Evolutionary conservation across 1,140 invertebrate genomes (phyloP), one percentile per base, ranked within the genome.

Genomic region (Liolophura sinensis): DNA sequence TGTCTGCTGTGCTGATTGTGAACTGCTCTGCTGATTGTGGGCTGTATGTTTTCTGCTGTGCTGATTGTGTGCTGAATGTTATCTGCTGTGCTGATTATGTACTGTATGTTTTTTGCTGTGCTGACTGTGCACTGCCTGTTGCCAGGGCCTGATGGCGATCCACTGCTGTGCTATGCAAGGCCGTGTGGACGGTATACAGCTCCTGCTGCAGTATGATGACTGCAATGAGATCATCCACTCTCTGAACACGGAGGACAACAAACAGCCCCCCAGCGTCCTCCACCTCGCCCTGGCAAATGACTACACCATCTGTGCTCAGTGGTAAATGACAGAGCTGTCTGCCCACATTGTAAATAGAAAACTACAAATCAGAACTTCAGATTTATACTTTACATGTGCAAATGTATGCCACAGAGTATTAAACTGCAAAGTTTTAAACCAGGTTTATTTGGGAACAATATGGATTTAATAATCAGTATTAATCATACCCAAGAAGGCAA

Each of bases 131-230:
- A 5, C 9, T 40, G 31, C 31, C 31, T 40, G 31, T 50, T 71
- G 65, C 20, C 72, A 84, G 82, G 71, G 72, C n/a, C 62, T 84
- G 51, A 54, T 84, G 58, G 80, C 82, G 0, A 82, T 83, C 20
- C 82, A 84, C 65, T 83, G 82, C 67, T 80, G 78, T 70, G 82
- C 81, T 12, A 83, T 84, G 78, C 82, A 84, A 68, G 82, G 82
- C 27, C 74, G 79, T 52, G 68, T 77, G 12, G 82, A 84, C 66
- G 77, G 76, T 16, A 80, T 82, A 63, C 68, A 76, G 58, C 60
- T 82, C 67, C 65, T 84, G 62, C 62, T 80, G 22, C 31, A 71
- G 24, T 62, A 70, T 52, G 82, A 82, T 62, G 68, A 60, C 7
- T 70, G 76, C 18, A 72, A 73, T 22, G 59, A 64, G 56, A 78